Evolutionary conservation across 2,888 invertebrate genomes (phyloP), one percentile per base, ranked within the genome.

Genomic region (Lasiommata megera): DNA sequence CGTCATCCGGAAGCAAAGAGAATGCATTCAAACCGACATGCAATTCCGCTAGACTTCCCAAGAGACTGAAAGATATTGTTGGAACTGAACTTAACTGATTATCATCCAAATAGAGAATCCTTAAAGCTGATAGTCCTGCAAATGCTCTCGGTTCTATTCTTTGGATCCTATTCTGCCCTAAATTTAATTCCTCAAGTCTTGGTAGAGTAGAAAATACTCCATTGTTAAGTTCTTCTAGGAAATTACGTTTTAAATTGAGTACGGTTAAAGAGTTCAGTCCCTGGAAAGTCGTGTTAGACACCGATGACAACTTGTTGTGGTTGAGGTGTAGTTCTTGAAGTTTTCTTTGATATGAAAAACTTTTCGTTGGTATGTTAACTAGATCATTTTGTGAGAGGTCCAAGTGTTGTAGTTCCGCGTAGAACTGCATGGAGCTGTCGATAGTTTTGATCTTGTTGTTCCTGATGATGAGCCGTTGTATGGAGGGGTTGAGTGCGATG

Each of bases 401-500:
- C 41, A 97, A 93, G 79, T 95, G 96, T 66, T 94, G 94, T n/a
- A 97, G 92, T 69, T 96, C 96, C 0, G 95, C 93, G 83, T 97
- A 97, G 86, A 97, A 97, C 77, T 96, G 96, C 84, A 97, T 95
- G 18, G 96, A 96, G 48, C 96, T 96, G 82, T 97, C 97, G 67
- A 97, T 95, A 12, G 95, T 96, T 80, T 96, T 96, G 72, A 97
- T 96, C 73, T 95, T 94, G 82, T 97, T 97, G 81, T 95, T 96
- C 72, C 95, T 94, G 63, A 97, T 93, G 68, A 96, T 95, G 71
- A 97, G 93, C 54, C 96, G 93, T 77, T 96, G 96, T 64, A 97
- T 96, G 71, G 96, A 95, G 38, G 98, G 98, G 88, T 98, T 98
- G 64, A 98, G 91, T 1, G 97, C 96, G 73, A 97, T 97, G 61